Evolutionary conservation across 2,888 invertebrate species (phyloP), one percentile per base, ranked within the genome.

Genomic region (Germaria angustata): DNA sequence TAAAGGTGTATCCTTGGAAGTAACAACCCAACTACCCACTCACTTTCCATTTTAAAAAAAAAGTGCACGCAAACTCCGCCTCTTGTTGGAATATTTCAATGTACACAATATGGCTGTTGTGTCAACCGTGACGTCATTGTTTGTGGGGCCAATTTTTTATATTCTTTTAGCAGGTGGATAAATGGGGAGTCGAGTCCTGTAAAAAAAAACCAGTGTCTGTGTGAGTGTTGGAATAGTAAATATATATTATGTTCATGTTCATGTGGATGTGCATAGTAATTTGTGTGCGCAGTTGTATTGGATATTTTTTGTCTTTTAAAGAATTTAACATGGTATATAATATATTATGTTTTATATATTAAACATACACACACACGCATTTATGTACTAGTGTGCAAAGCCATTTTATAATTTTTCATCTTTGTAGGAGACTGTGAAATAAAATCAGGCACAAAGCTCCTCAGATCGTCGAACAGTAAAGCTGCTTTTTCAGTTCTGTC

Each of bases 381-480:
- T 49, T 2, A 9, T 15, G 24, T 9, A 20, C 20, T 49, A 28
- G n/a, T 46, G 34, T 82, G 85, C 84, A 20, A 36, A 85, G 87
- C 87, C 86, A 88, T 88, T 87, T 87, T 88, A 87, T 53, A 84
- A 85, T 57, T 55, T n/a, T 83, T 85, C 81, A 72, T 80, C 88
- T 89, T 89, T 88, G 87, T 89, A 88, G 88, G 88, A 85, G 87
- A 86, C 88, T 86, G 84, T 85, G 82, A 84, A 87, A 86, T 87
- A 87, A 87, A 86, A 86, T 88, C 85, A 83, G 84, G 86, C 87
- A 90, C 91, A 91, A 89, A 91, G 91, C 90, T 89, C 87, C 89
- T 89, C 88, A 90, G 90, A 90, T 89, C 90, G 91, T 90, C 91
- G 90, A 89, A 90, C 90, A 91, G 91, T 91, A 87, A 88, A 90